phyloP scores from a whole-genome alignment of 2,888 invertebrate species.

The Abscondita cerata region DNA sequence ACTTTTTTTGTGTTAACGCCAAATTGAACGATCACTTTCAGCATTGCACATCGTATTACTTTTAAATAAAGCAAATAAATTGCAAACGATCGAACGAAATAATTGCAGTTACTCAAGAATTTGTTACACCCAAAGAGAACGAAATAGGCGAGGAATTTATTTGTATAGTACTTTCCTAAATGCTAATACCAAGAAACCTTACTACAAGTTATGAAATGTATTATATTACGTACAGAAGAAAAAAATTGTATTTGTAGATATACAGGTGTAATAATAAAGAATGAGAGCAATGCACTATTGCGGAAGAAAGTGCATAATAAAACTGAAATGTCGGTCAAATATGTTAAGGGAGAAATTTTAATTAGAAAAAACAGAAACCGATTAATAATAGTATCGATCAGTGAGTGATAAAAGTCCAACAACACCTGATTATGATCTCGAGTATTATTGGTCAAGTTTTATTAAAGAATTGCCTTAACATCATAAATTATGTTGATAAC shows the following conservation, averaged over 20 bases:
- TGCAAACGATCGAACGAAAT: constrained; percentile 20
- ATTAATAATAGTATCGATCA: not conserved
- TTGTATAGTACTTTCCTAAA: constrained; percentile 30
- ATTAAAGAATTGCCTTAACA: not conserved
- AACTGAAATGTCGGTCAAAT: constrained; percentile 34
- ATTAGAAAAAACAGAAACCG: not conserved
- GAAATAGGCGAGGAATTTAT: constrained; percentile 27
- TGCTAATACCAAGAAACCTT: constrained; percentile 22
- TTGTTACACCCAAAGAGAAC: constrained; percentile 29
- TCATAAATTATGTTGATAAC: not conserved
- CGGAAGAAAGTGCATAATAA: constrained; percentile 36
- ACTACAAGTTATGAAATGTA: constrained; percentile 58
- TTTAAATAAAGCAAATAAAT: constrained; percentile 17
- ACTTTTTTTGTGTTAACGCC: no score
- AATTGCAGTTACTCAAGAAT: constrained; percentile 27
- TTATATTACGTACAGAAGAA: constrained; percentile 63
- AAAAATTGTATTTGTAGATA: constrained; percentile 61
- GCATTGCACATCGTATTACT: constrained; percentile 10
- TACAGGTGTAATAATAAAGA: constrained; percentile 62
- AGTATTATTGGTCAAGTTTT: not conserved
- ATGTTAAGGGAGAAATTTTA: not conserved
- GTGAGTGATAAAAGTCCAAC: not conserved
- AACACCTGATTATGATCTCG: no score
- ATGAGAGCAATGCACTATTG: constrained; percentile 45
- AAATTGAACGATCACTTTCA: no score